These are phyloP conservation scores for Bos taurus DNA, from an alignment of 2,113 vertebrate species.

Conservation along the genomic window DNA sequence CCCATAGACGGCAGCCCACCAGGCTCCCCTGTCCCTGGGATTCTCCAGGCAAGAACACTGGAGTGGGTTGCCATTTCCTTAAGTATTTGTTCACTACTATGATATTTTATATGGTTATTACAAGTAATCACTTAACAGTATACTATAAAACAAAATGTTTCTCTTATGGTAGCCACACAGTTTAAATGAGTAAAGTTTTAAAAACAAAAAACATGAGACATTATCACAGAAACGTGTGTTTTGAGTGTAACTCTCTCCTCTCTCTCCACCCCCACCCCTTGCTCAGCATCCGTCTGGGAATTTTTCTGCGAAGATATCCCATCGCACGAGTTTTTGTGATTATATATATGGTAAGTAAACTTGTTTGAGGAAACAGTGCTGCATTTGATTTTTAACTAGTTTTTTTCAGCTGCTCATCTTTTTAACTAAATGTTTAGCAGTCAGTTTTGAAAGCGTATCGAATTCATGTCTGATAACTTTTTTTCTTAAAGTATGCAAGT, in stretches of 20 bases:
- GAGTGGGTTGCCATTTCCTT: too few relatives aligned
- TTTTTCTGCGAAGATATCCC: slow-evolving; percentile 96
- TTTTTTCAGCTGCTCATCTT: neutral
- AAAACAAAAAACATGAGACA: neutral
- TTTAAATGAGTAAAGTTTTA: neutral
- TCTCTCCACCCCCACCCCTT: neutral
- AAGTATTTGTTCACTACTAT: neutral
- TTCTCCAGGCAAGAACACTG: too few relatives aligned
- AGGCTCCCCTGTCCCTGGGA: too few relatives aligned
- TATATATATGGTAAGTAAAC: slow-evolving; percentile 93
- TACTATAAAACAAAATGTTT: neutral
- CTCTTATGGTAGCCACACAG: neutral
- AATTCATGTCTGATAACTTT: neutral
- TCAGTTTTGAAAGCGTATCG: slow-evolving; percentile 7
- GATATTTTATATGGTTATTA: neutral
- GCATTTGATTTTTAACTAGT: neutral
- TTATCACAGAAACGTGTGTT: neutral
- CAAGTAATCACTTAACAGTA: neutral
- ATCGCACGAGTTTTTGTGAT: slow-evolving; percentile 95
- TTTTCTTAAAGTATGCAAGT: neutral
- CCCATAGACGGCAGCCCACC: too few relatives aligned
- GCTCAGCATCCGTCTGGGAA: slow-evolving; percentile 94
- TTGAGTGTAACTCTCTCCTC: neutral
- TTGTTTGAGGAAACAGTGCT: neutral
- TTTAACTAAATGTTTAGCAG: neutral